Evolutionary conservation across 2,888 invertebrate species (phyloP), one percentile per base, ranked within the genome.

Genomic region (Pristionchus exspectatus): DNA sequence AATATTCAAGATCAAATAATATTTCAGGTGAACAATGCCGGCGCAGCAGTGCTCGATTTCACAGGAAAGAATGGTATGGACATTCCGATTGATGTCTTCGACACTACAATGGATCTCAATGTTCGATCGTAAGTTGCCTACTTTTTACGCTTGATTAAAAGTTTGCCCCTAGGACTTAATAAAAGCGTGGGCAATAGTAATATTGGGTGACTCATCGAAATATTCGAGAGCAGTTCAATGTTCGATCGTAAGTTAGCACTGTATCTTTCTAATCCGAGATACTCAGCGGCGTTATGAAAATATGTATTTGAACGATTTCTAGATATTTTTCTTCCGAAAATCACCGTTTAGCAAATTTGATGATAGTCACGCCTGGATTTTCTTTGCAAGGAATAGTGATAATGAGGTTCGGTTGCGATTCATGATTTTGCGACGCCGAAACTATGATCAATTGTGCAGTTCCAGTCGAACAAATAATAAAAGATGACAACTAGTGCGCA

Each of bases 11-110:
- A 66, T 24, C 66, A 66, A 69, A 38, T 33, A 1, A 50, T 50
- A 50, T 50, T 86, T 38, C 16, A 88, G 88, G 88, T 88, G 27
- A 88, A 88, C 88, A 88, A 88, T 33, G 88, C 88, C 10, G 88
- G 88, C 56, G 72, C 56, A 2, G 59, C 54, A 12, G n/a, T 54
- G 9, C 18, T 74, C 16, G 74, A 72, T 14, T 38, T 38, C 30
- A 33, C 54, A 2, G 88, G 88, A 12, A 56, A 30, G 54, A 88
- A 18, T 2, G 56, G 88, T 0, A 3, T 88, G 63, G 74, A 72
- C n/a, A 54, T 56, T 18, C 74, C 88, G 5, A 74, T 74, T 59
- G 74, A 50, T 1, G 50, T 56, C 30, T 74, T 56, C 33, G 88
- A 88, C n/a, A 24, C 2, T 1, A 38, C 56, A 21, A 88, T 88